Base-by-base conservation (phyloP, 2,113 vertebrate species). In the Pagrus major region DNA sequence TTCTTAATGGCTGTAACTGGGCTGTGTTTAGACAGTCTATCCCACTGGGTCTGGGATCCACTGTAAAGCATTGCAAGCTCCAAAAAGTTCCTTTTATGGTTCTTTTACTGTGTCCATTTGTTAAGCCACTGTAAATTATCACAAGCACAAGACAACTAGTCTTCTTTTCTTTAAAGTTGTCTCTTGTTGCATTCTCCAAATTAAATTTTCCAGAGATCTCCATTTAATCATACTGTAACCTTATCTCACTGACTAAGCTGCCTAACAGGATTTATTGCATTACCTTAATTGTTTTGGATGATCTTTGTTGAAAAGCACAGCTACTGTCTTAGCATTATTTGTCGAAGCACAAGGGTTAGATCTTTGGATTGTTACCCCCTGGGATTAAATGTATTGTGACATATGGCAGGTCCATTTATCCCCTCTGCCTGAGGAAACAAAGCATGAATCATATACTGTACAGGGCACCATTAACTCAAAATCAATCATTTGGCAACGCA, bases 11-110 rank as follows among this genome's bases (percentile, higher is more conserved):
- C 90, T 83, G 79, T 63, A 85, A 73, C 79, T 75, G 60, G 73
- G 83, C 91, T 91, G 69, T 92, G 90, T 94, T 94, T 91, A 88
- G 86, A 91, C 66, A 73, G 67, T 64, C 78, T 64, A 65, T 93
- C 88, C 87, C 89, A 73, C 85, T 80, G 88, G 76, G 89, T 86
- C 87, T 88, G 82, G 75, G 88, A 88, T 88, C 76, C 66, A 71
- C 85, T 81, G 74, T 68, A 88, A 86, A 88, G 87, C 78, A 29
- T 27, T 61, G 49, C 75, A 44, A 66, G 69, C 81, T 84, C 71
- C 69, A 79, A 85, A 92, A 86, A 89, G 71, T 79, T 91, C 91
- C 90, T 93, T 94, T 90, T 93, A 93, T 92, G 94, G 93, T 76
- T 66, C 65, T 85, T 90, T 80, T 78, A 81, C 80, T 74, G 39